These are phyloP conservation scores for Drosophila orena DNA, from an alignment of 1,140 invertebrate genomes.

Conservation along the genomic window DNA sequence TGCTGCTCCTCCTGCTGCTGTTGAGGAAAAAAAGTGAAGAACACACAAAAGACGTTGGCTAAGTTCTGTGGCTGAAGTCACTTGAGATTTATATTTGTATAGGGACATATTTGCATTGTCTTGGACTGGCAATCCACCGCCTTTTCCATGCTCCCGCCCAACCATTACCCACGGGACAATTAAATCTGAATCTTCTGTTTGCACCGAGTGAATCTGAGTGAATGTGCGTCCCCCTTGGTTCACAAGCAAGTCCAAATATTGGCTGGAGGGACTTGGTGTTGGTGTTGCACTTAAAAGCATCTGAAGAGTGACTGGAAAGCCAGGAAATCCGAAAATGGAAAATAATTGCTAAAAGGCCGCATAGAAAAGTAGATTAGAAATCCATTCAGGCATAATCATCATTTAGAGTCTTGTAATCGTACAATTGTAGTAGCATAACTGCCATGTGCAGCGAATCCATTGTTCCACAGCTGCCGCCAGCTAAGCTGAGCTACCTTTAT, in stretches of 20 bases:
- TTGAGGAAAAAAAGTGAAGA: neutral
- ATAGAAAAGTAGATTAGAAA: neutral
- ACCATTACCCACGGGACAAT: constrained; percentile 15
- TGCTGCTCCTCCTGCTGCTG: constrained; percentile 3
- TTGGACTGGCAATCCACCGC: constrained; percentile 15
- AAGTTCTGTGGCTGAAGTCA: constrained; percentile 15
- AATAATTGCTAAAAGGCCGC: too few relatives aligned
- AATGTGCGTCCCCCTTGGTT: too few relatives aligned
- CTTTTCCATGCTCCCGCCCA: constrained; percentile 11
- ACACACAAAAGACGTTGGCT: constrained; percentile 36
- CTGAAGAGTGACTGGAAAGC: neutral
- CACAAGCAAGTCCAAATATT: neutral
- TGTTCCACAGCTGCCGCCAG: constrained; percentile 10
- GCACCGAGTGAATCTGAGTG: neutral
- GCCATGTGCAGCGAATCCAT: constrained; percentile 2
- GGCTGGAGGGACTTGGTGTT: neutral
- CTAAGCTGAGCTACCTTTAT: constrained; percentile 35
- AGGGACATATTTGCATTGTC: constrained; percentile 37
- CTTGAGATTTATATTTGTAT: constrained; percentile 23
- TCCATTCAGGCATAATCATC: too few relatives aligned
- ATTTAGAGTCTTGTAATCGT: neutral
- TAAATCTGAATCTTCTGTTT: constrained; percentile 37
- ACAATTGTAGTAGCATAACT: neutral
- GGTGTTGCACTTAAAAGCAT: neutral
- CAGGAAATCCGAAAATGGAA: neutral